These are phyloP conservation scores for Clistopyga incitator DNA, from an alignment of 2,888 invertebrate genomes.

Conservation along the genomic window DNA sequence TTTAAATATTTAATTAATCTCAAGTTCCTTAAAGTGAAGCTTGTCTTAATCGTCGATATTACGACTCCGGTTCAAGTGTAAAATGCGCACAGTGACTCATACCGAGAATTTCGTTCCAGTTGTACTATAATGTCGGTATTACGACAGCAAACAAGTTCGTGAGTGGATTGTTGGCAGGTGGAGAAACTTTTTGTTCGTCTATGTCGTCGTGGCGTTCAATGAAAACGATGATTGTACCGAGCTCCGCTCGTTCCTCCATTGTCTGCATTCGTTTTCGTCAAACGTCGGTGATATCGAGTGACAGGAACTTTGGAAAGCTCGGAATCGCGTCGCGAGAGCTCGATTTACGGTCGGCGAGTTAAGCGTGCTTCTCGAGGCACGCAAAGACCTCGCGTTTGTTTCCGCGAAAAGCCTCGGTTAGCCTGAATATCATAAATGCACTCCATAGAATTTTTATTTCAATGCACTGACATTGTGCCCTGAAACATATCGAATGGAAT, in stretches of 20 bases:
- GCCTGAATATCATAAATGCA: background rate
- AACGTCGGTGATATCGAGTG: background rate
- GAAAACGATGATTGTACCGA: background rate
- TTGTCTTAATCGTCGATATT: background rate
- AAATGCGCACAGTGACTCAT: background rate
- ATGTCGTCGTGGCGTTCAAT: background rate
- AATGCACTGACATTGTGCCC: background rate
- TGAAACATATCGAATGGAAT: background rate
- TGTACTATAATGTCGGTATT: background rate
- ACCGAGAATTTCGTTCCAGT: background rate
- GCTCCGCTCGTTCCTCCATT: background rate
- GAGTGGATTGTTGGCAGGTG: slow-evolving; percentile 3
- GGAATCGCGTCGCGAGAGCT: background rate
- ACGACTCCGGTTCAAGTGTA: background rate
- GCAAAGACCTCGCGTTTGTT: background rate
- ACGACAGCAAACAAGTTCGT: background rate
- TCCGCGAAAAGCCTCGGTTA: background rate
- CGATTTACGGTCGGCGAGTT: slow-evolving; percentile 3
- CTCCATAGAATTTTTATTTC: background rate
- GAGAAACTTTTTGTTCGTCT: background rate
- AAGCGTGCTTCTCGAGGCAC: background rate
- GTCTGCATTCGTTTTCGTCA: background rate
- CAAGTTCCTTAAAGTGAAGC: background rate
- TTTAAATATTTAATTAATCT: too few relatives aligned
- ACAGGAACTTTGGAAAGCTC: slow-evolving; percentile 10